phyloP scores from a whole-genome alignment of 2,888 invertebrate genomes.

The Heteromyza rotundicornis region DNA sequence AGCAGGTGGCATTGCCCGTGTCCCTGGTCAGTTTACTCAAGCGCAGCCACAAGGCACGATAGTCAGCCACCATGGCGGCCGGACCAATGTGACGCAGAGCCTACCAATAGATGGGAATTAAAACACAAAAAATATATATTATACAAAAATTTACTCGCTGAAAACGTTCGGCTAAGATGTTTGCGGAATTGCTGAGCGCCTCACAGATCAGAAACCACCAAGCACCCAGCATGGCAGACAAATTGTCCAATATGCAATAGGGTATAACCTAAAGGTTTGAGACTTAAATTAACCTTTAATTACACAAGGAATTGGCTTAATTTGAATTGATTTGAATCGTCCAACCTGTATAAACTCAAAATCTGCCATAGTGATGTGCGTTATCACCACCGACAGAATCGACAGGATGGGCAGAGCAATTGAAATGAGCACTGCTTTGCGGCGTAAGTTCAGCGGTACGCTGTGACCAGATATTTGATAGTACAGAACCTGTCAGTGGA shows the following conservation, averaged over 20 bases:
- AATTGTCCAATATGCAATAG: slow-evolving; percentile 73
- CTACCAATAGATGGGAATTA: slow-evolving; percentile 56
- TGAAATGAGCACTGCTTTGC: slow-evolving; percentile 67
- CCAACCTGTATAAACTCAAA: slow-evolving; percentile 69
- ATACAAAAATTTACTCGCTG: slow-evolving; percentile 63
- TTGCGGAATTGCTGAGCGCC: slow-evolving; percentile 70
- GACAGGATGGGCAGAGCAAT: slow-evolving; percentile 70
- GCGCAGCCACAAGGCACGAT: slow-evolving; percentile 74
- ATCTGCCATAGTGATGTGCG: slow-evolving; percentile 74
- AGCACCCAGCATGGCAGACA: slow-evolving; percentile 74
- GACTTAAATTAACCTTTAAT: neutral
- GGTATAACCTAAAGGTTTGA: slow-evolving; percentile 67
- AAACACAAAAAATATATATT: no score
- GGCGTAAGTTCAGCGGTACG: slow-evolving; percentile 67
- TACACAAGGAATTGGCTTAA: neutral
- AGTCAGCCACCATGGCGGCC: slow-evolving; percentile 73
- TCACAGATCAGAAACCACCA: slow-evolving; percentile 76
- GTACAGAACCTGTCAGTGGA: slow-evolving; percentile 66
- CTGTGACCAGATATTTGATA: slow-evolving; percentile 67
- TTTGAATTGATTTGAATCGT: neutral
- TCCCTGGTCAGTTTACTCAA: slow-evolving; percentile 72
- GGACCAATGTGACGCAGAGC: slow-evolving; percentile 74
- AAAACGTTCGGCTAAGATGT: slow-evolving; percentile 72
- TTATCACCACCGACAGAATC: slow-evolving; percentile 70
- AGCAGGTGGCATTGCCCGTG: slow-evolving; percentile 73